phyloP scores from a whole-genome alignment of 2,888 invertebrate species.

The Alcis repandata region DNA sequence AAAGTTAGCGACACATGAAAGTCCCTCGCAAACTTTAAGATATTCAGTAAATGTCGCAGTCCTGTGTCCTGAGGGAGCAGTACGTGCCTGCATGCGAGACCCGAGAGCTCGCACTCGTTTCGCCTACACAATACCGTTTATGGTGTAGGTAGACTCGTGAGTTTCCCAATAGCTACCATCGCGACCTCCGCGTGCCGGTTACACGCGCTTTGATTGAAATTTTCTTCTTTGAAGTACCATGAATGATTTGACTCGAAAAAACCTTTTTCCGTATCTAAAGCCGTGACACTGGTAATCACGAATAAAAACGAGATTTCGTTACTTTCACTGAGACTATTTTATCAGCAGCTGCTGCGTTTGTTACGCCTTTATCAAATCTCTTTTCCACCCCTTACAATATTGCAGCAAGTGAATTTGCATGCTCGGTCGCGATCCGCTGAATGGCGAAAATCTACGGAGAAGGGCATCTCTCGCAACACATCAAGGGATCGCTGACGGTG shows the following conservation, averaged over 20 bases:
- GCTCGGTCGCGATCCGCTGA: conserved; percentile 65
- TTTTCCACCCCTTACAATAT: conserved; percentile 25
- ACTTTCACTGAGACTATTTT: conserved; percentile 30
- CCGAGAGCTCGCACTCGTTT: conserved; percentile 50
- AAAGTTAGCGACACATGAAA: conserved; percentile 44
- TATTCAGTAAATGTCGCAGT: conserved; percentile 67
- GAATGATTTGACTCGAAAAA: conserved; percentile 28
- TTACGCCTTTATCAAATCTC: conserved; percentile 23
- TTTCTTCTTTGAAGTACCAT: conserved; percentile 42
- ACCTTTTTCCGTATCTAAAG: conserved; percentile 41
- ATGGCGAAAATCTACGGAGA: conserved; percentile 65
- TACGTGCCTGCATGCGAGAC: conserved; percentile 68
- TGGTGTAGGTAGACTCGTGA: conserved; percentile 42
- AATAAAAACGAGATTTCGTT: conserved; percentile 36
- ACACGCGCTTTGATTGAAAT: conserved; percentile 44
- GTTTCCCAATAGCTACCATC: conserved; percentile 35
- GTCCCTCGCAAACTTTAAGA: conserved; percentile 51
- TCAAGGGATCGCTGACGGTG: conserved; percentile 82
- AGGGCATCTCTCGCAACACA: conserved; percentile 68
- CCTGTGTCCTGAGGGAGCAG: conserved; percentile 63
- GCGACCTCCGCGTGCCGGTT: conserved; percentile 28
- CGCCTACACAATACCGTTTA: conserved; percentile 51
- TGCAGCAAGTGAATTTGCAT: conserved; percentile 60
- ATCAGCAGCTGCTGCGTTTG: conserved; percentile 26
- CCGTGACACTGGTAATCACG: conserved; percentile 26